phyloP scores from a whole-genome alignment of 1,140 invertebrate species.

The Palaemon carinicauda region DNA sequence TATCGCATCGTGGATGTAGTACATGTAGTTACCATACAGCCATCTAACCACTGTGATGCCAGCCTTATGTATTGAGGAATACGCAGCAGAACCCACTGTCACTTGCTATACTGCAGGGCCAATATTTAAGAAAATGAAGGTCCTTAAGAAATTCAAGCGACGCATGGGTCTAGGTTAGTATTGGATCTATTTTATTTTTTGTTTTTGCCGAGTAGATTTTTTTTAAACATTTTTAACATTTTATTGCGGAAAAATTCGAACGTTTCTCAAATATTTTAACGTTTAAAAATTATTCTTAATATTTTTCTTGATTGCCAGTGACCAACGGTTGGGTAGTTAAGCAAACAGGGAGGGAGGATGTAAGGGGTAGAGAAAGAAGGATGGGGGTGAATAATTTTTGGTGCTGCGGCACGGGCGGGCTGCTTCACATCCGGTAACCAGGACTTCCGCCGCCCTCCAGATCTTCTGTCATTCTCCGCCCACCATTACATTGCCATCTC shows the following conservation, averaged over 20 bases:
- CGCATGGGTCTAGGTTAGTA: conserved; percentile 70
- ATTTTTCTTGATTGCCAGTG: background rate
- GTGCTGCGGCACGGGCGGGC: conserved; percentile 38
- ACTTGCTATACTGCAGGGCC: conserved; percentile 55
- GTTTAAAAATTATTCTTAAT: background rate
- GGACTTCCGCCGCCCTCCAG: conserved; percentile 62
- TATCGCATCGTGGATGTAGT: background rate
- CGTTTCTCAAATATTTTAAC: background rate
- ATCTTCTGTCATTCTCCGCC: no score
- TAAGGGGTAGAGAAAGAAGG: background rate
- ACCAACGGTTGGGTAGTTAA: background rate
- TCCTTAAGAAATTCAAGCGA: conserved; percentile 70
- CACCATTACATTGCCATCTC: no score
- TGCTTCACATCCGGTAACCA: conserved; percentile 51
- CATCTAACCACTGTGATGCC: conserved; percentile 51
- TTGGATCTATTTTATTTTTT: background rate
- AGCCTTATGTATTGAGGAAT: conserved; percentile 53
- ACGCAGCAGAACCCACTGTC: conserved; percentile 51
- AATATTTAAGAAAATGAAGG: conserved; percentile 68
- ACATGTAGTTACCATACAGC: no score
- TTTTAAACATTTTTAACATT: background rate
- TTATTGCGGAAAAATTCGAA: background rate
- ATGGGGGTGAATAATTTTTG: background rate
- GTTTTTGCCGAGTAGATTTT: background rate
- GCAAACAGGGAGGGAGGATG: background rate